phyloP scores from a whole-genome alignment of 2,888 invertebrate species.

The Melikaiella ostensackeni region DNA sequence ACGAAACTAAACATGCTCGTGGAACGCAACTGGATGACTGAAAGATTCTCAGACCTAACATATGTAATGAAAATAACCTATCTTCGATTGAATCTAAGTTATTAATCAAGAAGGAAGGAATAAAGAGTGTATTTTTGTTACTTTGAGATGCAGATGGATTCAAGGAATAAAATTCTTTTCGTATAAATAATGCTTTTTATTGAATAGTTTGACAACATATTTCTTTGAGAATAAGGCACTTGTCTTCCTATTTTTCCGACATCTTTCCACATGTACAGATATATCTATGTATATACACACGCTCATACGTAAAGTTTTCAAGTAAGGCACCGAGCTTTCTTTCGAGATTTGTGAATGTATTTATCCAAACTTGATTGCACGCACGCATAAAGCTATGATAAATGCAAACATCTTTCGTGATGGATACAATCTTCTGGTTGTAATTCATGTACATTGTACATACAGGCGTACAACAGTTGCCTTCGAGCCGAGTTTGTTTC shows the following conservation, averaged over 20 bases:
- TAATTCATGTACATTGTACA: neutral
- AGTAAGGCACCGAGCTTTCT: slow-evolving; percentile 42
- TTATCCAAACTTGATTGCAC: neutral
- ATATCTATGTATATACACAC: slow-evolving; percentile 65
- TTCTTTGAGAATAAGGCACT: slow-evolving; percentile 66
- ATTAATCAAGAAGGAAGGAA: slow-evolving; percentile 9
- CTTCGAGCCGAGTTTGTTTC: slow-evolving; percentile 20
- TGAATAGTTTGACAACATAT: slow-evolving; percentile 67
- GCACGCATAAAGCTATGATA: neutral
- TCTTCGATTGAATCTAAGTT: slow-evolving; percentile 2
- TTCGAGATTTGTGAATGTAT: neutral
- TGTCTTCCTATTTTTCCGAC: slow-evolving; percentile 56
- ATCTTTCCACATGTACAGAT: slow-evolving; percentile 64
- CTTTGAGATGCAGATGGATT: slow-evolving; percentile 1
- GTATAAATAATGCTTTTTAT: slow-evolving; percentile 75
- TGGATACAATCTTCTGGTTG: slow-evolving; percentile 8
- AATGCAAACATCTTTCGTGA: slow-evolving; percentile 11
- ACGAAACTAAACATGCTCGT: neutral
- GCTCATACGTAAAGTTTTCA: slow-evolving; percentile 50
- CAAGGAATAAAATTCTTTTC: slow-evolving; percentile 56
- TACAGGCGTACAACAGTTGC: neutral
- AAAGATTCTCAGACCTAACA: neutral
- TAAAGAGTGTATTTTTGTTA: slow-evolving; percentile 43
- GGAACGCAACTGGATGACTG: neutral
- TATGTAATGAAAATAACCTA: neutral